Conservation (phyloP, 2,113 vertebrate species). For the Ameiurus melas region DNA sequence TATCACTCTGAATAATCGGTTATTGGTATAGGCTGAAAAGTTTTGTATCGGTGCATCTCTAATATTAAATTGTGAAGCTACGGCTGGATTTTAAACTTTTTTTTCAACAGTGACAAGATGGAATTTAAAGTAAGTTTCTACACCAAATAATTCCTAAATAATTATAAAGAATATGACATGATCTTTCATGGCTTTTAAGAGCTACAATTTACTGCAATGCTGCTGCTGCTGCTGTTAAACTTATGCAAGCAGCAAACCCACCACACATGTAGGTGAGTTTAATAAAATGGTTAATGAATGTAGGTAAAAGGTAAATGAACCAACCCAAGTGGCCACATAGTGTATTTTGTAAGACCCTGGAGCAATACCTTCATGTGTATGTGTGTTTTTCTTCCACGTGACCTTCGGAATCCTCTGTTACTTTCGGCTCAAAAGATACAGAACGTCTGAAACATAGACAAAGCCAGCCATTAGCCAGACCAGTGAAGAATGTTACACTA, state of each 20-base stretch:
- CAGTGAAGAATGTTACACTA: not conserved
- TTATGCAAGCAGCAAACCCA: not conserved
- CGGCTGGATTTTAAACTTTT: not conserved
- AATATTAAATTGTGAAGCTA: not conserved
- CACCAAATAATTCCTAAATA: not conserved
- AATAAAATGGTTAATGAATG: not conserved
- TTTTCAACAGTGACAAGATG: not conserved
- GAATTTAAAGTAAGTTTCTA: not conserved
- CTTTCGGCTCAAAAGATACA: conserved; percentile 28
- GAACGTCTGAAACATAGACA: conserved; percentile 48
- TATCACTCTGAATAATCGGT: too few species aligned
- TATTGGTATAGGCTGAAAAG: too few species aligned
- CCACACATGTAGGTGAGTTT: not conserved
- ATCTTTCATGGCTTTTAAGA: not conserved
- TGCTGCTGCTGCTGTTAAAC: not conserved
- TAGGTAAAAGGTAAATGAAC: not conserved
- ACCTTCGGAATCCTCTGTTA: conserved; percentile 27
- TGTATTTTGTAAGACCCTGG: not conserved
- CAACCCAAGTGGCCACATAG: not conserved
- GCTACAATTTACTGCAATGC: not conserved
- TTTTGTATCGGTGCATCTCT: too few species aligned
- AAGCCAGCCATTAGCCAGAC: not conserved
- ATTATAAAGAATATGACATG: too few species aligned
- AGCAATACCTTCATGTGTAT: conserved; percentile 57
- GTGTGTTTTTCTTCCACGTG: conserved; percentile 39